Base-by-base conservation (phyloP, 2,888 invertebrate species). In the Halictus quadricinctus region DNA sequence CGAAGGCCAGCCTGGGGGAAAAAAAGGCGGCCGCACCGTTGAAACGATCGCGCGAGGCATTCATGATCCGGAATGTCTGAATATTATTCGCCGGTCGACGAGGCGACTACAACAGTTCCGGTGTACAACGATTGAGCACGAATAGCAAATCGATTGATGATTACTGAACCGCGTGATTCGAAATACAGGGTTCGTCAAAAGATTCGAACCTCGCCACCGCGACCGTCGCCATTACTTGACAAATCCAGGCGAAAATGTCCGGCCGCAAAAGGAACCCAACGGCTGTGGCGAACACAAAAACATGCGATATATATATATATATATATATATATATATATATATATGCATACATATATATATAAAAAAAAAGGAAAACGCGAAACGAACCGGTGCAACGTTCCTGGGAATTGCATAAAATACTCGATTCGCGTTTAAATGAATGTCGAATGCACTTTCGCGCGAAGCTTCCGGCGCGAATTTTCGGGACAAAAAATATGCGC, bases 111-210 rank as follows among this genome's bases (percentile, higher is more conserved):
- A 86, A 86, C 83, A 12, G 79, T 77, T 73, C 75, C 54, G 58
- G 64, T 21, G 81, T 69, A 73, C 86, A 84, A 72, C 72, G 86
- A 85, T 86, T 88, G 84, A 73, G 79, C 88, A 81, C 85, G 88
- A 89, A 89, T 89, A 72, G 85, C 72, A 48, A 88, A 89, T 85
- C 87, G 89, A 89, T 89, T 89, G 89, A 83, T 80, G 89, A 88
- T 89, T 89, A 85, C 81, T 77, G 82, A 84, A 84, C 83, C 89
- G 88, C 80, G 74, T 88, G 89, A 88, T 89, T 88, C 82, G 80
- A 86, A 86, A 88, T 88, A 81, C 80, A 86, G 84, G 83, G 50
- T 81, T 83, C 72, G 74, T 66, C 80, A 74, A 86, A 88, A 85
- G 84, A 85, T 82, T 46, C 41, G 74, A 74, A 58, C 58, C 58